Evolutionary conservation across 2,888 invertebrate species (phyloP).

Genomic region (Erebia aethiops): DNA sequence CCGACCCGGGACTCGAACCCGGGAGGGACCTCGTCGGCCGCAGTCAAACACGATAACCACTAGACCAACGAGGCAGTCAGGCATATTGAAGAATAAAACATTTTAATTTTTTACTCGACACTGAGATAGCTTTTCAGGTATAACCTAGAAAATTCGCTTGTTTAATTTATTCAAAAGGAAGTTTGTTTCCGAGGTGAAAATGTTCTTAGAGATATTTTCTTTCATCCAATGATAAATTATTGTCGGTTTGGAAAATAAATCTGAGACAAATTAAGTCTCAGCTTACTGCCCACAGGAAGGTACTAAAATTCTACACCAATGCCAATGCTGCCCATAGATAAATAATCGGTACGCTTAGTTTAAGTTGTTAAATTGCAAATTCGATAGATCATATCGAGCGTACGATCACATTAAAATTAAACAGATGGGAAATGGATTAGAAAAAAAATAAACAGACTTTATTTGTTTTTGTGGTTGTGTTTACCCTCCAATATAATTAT

Average conservation of each 20-base stretch:
- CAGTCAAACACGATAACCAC: no score
- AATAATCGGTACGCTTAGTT: no score
- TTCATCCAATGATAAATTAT: not conserved
- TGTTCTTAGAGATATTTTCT: not conserved
- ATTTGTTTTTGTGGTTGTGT: not conserved
- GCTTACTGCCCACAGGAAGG: no score
- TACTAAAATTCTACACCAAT: no score
- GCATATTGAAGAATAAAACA: conserved; percentile 6
- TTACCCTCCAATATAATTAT: not conserved
- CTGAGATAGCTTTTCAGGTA: conserved; percentile 18
- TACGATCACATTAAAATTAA: no score
- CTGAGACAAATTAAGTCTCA: not conserved
- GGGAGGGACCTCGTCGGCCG: no score
- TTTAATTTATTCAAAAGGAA: conserved; percentile 33
- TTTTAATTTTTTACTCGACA: conserved; percentile 21
- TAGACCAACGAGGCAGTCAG: no score
- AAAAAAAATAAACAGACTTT: not conserved
- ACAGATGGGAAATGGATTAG: not conserved
- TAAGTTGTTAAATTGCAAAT: no score
- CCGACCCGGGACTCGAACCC: no score
- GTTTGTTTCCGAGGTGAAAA: conserved; percentile 11
- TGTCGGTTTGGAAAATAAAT: not conserved
- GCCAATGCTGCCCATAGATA: no score
- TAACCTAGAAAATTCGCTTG: conserved; percentile 24
- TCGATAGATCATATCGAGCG: no score